Percentiles rank a stretch among this genome's conserved stretches.
These are phyloP conservation scores for Sinocyclocheilus grahami DNA, from an alignment of 2,113 vertebrate genomes.

Conservation along the genomic window DNA sequence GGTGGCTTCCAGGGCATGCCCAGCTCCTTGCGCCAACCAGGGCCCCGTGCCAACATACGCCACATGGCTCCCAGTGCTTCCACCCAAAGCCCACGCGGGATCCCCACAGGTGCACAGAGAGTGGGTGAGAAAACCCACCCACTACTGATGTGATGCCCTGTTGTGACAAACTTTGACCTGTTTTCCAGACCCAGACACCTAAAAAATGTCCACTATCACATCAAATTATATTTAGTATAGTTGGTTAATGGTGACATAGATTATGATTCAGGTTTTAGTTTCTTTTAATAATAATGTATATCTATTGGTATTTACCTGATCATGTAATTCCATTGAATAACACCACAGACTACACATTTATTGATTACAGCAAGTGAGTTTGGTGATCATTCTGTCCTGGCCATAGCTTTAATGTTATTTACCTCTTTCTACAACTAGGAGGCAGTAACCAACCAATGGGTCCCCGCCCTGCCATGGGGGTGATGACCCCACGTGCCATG, in stretches of 20 bases:
- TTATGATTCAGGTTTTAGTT: neutral
- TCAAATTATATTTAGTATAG: neutral
- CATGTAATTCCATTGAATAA: neutral
- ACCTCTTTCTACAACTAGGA: constrained; percentile 37
- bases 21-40: constrained; percentile 89
- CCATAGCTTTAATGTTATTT: neutral
- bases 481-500: constrained; percentile 83
- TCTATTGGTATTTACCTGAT: neutral
- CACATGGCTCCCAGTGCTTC: constrained; percentile 84
- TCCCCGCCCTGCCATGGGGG: constrained; percentile 84
- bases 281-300: neutral
- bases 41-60: constrained; percentile 87
- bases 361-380: neutral
- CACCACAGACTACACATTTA: neutral
- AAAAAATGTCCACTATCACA: neutral
- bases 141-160: neutral
- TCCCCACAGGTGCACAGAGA: constrained; percentile 82
- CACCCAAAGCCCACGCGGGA: constrained; percentile 84
- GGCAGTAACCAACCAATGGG: constrained; percentile 83
- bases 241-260: neutral
- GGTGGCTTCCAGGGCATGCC: constrained; percentile 96
- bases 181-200: neutral
- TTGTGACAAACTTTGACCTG: constrained; percentile 27
- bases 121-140: constrained; percentile 77
- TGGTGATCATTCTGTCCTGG: neutral